Evolutionary conservation across 2,113 vertebrate genomes (phyloP).

Genomic region (Stictonetta naevosa): DNA sequence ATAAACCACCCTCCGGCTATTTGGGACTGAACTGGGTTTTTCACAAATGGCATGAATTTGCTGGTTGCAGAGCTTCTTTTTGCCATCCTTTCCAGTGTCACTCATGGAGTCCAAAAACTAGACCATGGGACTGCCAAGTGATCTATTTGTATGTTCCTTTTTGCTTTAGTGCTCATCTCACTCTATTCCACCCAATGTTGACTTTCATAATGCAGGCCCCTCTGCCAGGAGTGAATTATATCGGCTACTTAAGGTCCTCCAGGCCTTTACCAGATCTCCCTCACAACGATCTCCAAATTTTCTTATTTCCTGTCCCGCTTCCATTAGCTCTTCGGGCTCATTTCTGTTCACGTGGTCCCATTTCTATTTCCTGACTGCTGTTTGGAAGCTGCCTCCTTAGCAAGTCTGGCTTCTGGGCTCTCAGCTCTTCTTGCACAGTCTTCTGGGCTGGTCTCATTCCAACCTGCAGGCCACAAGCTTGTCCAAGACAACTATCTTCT

Average conservation of each 20-base stretch:
- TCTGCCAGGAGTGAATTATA: not conserved
- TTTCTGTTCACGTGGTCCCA: not conserved
- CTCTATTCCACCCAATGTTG: not conserved
- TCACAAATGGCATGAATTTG: not conserved
- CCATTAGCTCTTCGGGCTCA: not conserved
- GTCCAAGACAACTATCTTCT: not conserved
- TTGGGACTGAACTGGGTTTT: not conserved
- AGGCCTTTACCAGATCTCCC: not conserved
- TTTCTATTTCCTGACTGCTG: slow-evolving; percentile 11
- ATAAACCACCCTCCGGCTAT: not conserved
- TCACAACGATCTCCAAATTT: not conserved
- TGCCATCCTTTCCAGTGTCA: not conserved
- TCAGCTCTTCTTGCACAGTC: not conserved
- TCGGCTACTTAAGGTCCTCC: not conserved
- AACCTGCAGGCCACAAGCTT: not conserved
- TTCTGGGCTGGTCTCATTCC: slow-evolving; percentile 17
- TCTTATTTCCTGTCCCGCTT: not conserved
- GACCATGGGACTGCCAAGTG: not conserved
- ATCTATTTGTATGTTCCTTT: not conserved
- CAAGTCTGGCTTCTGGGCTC: not conserved
- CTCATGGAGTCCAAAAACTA: not conserved
- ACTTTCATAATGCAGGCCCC: not conserved
- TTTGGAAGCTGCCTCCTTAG: not conserved
- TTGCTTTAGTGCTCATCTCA: not conserved
- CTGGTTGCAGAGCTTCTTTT: not conserved